Evolutionary conservation across 35 echinoderm and acorn worm genomes (phyloP).

Genomic region (Anneissia japonica): DNA sequence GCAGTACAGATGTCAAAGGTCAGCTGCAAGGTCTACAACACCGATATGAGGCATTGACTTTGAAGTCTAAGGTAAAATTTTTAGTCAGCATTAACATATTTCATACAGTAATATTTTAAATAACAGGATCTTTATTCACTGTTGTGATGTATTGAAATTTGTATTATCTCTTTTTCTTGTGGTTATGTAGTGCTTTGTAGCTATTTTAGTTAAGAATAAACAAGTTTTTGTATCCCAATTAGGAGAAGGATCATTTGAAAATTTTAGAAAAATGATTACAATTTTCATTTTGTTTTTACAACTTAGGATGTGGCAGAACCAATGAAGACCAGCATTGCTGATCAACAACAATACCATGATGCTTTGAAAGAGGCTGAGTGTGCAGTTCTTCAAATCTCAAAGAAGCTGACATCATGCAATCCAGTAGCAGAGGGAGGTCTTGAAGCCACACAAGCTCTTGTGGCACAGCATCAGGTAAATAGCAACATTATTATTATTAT

Average conservation of each 20-base stretch:
- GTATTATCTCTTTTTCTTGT: too few species aligned
- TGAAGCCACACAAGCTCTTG: slow-evolving; percentile 37
- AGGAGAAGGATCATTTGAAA: too few species aligned
- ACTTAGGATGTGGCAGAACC: slow-evolving; percentile 15
- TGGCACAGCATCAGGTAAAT: slow-evolving; percentile 57
- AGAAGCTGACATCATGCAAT: slow-evolving; percentile 54
- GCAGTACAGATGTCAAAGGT: slow-evolving; percentile 17
- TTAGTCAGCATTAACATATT: background rate
- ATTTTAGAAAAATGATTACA: too few species aligned
- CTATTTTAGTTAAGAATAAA: too few species aligned
- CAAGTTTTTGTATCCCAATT: too few species aligned
- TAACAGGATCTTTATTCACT: too few species aligned
- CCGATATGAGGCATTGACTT: slow-evolving; percentile 16
- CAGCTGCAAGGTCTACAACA: background rate
- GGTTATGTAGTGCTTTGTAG: too few species aligned
- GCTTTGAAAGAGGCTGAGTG: slow-evolving; percentile 62
- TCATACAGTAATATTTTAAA: too few species aligned
- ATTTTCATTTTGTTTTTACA: background rate
- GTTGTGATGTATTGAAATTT: background rate
- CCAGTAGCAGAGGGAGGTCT: slow-evolving; percentile 35
- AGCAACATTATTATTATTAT: too few species aligned
- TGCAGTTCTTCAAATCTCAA: slow-evolving; percentile 57
- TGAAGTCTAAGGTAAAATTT: slow-evolving; percentile 31
- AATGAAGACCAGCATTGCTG: slow-evolving; percentile 37
- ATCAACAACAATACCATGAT: slow-evolving; percentile 70